Percentiles rank a stretch among this genome's conserved stretches.
Evolutionary conservation across 2,888 invertebrate species (phyloP).

Genomic region (Philereme transversata): DNA sequence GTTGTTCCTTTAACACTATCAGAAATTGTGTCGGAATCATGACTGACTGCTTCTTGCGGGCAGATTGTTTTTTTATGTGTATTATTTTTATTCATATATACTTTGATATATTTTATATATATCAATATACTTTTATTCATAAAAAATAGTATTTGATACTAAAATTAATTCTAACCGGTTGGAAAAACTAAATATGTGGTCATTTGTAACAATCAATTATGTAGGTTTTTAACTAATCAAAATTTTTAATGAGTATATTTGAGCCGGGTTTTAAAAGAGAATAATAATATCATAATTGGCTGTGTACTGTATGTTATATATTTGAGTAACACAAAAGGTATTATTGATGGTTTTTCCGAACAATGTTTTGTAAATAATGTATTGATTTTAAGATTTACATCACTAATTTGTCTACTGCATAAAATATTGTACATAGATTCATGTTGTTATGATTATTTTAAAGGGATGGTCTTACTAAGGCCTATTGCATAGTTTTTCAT

Average conservation of each 20-base stretch:
- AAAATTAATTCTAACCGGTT: not conserved
- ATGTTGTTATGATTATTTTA: not conserved
- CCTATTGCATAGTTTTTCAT: not conserved
- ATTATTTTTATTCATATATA: not conserved
- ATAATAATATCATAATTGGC: constrained; percentile 17
- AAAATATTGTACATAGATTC: not conserved
- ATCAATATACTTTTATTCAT: no score
- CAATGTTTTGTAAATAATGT: constrained; percentile 4
- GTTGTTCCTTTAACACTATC: no score
- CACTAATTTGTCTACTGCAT: not conserved
- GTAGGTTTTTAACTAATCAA: not conserved
- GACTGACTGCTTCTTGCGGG: constrained; percentile 1
- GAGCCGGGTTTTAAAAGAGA: constrained; percentile 2
- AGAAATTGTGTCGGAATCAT: not conserved
- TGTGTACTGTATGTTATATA: constrained; percentile 9
- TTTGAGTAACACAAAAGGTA: not conserved
- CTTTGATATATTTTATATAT: no score
- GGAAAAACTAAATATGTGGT: constrained; percentile 1
- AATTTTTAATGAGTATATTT: not conserved
- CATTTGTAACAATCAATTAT: not conserved
- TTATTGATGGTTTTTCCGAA: constrained; percentile 10
- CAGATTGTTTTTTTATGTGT: not conserved
- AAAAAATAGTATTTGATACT: not conserved
- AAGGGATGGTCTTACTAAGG: not conserved
- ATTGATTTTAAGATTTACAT: constrained; percentile 1